phyloP scores from a whole-genome alignment of 1,140 invertebrate species.

The Adoxophyes honmai region DNA sequence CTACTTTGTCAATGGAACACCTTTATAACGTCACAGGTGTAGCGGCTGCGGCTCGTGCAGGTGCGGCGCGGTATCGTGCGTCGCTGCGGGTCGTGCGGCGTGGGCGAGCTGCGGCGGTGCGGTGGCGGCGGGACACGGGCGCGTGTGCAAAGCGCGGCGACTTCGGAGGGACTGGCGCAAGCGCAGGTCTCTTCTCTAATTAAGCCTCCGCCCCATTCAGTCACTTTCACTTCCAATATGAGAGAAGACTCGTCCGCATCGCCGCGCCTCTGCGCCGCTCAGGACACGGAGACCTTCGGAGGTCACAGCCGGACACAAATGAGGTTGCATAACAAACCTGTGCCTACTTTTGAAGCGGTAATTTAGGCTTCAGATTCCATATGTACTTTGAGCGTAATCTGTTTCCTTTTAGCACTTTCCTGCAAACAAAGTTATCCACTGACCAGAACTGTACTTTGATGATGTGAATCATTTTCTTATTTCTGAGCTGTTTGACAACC shows the following conservation, averaged over 20 bases:
- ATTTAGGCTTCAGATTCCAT: slow-evolving; percentile 2
- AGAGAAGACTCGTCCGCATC: slow-evolving; percentile 55
- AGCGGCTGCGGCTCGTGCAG: background rate
- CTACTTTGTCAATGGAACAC: background rate
- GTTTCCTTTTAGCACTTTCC: no score
- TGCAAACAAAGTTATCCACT: no score
- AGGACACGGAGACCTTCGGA: slow-evolving; percentile 64
- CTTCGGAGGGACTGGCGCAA: slow-evolving; percentile 64
- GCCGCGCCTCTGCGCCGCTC: slow-evolving; percentile 43
- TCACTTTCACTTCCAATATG: slow-evolving; percentile 75
- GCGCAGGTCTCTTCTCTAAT: slow-evolving; percentile 70
- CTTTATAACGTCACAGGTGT: background rate
- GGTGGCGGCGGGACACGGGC: slow-evolving; percentile 27
- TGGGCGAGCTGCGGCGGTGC: slow-evolving; percentile 21
- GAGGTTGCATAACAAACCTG: slow-evolving; percentile 52
- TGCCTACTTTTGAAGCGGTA: slow-evolving; percentile 2
- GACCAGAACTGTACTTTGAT: no score
- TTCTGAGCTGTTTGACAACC: no score
- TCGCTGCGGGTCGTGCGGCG: slow-evolving; percentile 26
- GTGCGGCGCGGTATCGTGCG: background rate
- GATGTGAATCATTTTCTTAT: no score
- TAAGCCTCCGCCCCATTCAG: slow-evolving; percentile 71
- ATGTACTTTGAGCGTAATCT: background rate
- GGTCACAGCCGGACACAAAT: slow-evolving; percentile 63
- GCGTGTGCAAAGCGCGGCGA: slow-evolving; percentile 53